Evolutionary conservation across 2,113 vertebrate genomes (phyloP).

Genomic region (Proteles cristata): DNA sequence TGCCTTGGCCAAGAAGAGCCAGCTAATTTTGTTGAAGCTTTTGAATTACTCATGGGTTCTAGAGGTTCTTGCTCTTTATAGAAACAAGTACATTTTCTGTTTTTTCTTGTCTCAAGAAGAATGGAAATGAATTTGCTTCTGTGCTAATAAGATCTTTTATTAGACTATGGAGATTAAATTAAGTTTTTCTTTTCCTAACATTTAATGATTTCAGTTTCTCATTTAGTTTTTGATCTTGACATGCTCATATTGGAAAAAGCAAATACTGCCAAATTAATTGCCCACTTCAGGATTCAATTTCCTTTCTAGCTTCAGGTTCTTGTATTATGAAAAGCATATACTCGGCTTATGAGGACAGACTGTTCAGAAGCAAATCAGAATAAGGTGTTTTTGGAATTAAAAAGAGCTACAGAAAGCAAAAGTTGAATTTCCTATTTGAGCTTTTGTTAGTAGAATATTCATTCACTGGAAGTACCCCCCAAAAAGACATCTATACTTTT

Average conservation of each 20-base stretch:
- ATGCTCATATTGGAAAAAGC: slow-evolving; percentile 52
- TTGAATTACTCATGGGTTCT: slow-evolving; percentile 18
- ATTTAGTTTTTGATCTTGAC: slow-evolving; percentile 62
- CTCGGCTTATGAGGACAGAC: slow-evolving; percentile 53
- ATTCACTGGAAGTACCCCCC: slow-evolving; percentile 34
- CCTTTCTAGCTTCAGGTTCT: slow-evolving; percentile 63
- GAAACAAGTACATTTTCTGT: slow-evolving; percentile 13
- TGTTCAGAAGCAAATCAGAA: slow-evolving; percentile 53
- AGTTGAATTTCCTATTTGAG: slow-evolving; percentile 35
- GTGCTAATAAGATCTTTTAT: slow-evolving; percentile 53
- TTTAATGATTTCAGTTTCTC: slow-evolving; percentile 56
- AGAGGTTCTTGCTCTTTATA: slow-evolving; percentile 48
- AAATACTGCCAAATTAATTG: slow-evolving; percentile 70
- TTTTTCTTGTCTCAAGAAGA: neutral
- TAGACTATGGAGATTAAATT: slow-evolving; percentile 57
- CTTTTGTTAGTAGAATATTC: slow-evolving; percentile 43
- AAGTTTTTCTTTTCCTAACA: slow-evolving; percentile 59
- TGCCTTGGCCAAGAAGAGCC: neutral
- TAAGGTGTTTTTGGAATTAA: slow-evolving; percentile 59
- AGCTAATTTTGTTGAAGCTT: neutral
- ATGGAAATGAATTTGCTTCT: slow-evolving; percentile 49
- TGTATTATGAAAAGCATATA: slow-evolving; percentile 46
- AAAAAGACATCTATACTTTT: neutral
- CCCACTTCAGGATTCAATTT: slow-evolving; percentile 61
- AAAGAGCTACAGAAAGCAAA: slow-evolving; percentile 24